Evolutionary conservation across 2,888 invertebrate genomes (phyloP), one percentile per base, ranked within the genome.

Genomic region (Drosophila parthenogenetica): DNA sequence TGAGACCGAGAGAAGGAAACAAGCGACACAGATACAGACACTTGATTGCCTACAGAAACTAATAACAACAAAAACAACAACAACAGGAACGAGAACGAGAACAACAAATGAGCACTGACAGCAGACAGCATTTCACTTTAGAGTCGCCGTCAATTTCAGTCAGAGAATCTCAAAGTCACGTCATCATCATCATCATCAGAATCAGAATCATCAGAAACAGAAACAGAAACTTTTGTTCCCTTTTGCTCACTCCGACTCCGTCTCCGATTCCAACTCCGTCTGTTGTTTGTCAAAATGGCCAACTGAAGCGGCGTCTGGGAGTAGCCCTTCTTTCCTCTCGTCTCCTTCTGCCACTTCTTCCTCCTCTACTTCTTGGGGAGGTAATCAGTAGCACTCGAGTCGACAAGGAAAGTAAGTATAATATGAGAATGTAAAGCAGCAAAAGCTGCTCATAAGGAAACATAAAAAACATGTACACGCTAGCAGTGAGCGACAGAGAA

Each of bases 221-320:
- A 25, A 61, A 68, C 35, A 69, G 63, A 63, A 63, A 61, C 39
- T 62, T 75, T 58, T 67, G 59, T 53, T 11, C 51, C 50, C 32
- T 29, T 42, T 32, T 16, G n/a, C 29, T 11, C 7, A 25, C 19
- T 2, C 42, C n/a, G 5, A 10, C 29, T 51, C 60, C 13, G 43
- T 16, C 19, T 40, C 49, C 43, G 29, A 19, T 51, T 51, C 13
- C 29, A 29, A 29, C 43, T 14, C n/a, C 35, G n/a, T 60, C 64
- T 73, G 67, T 69, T 77, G 75, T 72, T 77, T 79, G 77, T 78
- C 73, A 81, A 87, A 85, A 85, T 87, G 87, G 74, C 80, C 82
- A 86, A 70, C 71, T 57, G 53, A 40, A 54, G 64, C 62, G 58
- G 58, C 58, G 58, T 45, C 76, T 66, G 49, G 49, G 68, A 75